Base-by-base conservation (phyloP, 2,888 invertebrate genomes). In the Bellardia bayeri region DNA sequence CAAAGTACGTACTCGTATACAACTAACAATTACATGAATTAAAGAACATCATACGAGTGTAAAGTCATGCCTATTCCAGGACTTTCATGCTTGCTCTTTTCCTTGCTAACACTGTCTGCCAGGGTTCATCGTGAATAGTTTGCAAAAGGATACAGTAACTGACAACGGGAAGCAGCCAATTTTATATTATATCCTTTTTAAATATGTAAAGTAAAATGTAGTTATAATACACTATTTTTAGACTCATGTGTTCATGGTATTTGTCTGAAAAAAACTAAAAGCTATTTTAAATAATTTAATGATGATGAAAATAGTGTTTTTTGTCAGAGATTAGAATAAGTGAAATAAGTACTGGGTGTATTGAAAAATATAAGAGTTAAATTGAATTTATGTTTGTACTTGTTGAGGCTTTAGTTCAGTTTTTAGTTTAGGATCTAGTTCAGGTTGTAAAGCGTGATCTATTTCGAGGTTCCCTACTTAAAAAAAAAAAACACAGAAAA, bases 141-240 rank as follows among this genome's bases (percentile, higher is more conserved):
- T 63, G 13, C 9, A 13, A 75, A 49, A 61, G 85, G 74, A 85
- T 74, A 78, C 56, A 66, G 45, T 63, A 66, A 79, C 84, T 79
- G 80, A 79, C 79, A 85, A 85, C 75, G 74, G 85, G 85, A 85
- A 85, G 68, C 85, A 85, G 85, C 68, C 74, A 85, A 85, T 85
- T 85, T 85, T 49, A 63, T 69, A 68, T 68, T 54, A 80, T 85
- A 80, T 85, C 74, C 85, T 85, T 58, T 14, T 16, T 74, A 49
- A 79, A 75, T 37, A 72, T 58, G 45, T 85, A 54, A 37, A 51
- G 40, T 42, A 68, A 68, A 30, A 30, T 63, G 45, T 13, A 45
- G 49, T 9, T 45, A 14, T 7, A 58, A n/a, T 45, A 30, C 13
- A 42, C 4, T 13, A n/a, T 16, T 37, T 64, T 66, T 66, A 66